These are phyloP conservation scores for Sesamia inferens DNA, from an alignment of 2,888 invertebrate genomes.

Conservation along the genomic window DNA sequence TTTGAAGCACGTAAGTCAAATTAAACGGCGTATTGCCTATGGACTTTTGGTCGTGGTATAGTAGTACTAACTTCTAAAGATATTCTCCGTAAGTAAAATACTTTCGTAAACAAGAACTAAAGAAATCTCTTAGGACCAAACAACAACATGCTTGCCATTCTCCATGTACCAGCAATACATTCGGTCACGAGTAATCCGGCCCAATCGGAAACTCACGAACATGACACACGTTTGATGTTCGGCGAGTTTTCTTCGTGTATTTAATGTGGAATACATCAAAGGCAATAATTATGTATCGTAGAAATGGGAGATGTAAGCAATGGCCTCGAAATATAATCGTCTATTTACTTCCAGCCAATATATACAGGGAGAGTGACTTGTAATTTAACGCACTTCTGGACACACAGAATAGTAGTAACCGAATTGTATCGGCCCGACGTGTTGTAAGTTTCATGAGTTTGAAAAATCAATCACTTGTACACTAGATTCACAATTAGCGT, in stretches of 20 bases:
- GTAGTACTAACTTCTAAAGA: not conserved
- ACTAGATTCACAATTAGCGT: too few species aligned
- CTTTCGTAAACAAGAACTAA: constrained; percentile 38
- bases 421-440: too few species aligned
- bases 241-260: constrained; percentile 27
- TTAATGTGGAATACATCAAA: constrained; percentile 55
- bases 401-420: not conserved
- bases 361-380: not conserved
- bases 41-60: not conserved
- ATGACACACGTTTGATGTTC: constrained; percentile 52
- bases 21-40: too few species aligned
- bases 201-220: constrained; percentile 46
- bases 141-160: constrained; percentile 23
- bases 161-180: constrained; percentile 15
- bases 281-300: constrained; percentile 31
- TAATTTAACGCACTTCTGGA: not conserved
- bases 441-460: not conserved
- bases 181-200: constrained; percentile 41
- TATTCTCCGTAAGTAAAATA: constrained; percentile 13
- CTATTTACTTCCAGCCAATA: not conserved
- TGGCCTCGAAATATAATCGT: constrained; percentile 11
- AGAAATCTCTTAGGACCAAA: constrained; percentile 23
- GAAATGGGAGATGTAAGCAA: constrained; percentile 32
- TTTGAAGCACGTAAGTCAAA: too few species aligned
- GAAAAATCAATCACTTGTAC: too few species aligned